These are phyloP conservation scores for Dicycla oo DNA, from an alignment of 2,888 invertebrate species.

Conservation along the genomic window DNA sequence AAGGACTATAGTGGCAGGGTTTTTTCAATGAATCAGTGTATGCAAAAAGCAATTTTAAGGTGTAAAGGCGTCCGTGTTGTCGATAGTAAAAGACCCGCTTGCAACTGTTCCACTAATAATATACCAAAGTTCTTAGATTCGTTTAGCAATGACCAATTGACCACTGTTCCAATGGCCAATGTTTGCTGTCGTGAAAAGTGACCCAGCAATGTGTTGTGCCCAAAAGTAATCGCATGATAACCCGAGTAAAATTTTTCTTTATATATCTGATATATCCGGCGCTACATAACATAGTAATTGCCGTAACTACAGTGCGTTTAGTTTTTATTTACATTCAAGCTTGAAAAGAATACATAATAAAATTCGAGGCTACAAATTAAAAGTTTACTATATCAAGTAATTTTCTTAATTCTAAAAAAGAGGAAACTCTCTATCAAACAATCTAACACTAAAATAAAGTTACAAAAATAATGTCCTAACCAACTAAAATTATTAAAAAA, in stretches of 20 bases:
- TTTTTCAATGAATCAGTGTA: too few relatives aligned
- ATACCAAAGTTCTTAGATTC: background rate
- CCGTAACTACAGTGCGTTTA: background rate
- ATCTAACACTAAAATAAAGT: too few relatives aligned
- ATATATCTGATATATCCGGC: slow-evolving; percentile 41
- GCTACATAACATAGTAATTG: background rate
- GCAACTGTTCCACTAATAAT: background rate
- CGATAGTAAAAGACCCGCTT: too few relatives aligned
- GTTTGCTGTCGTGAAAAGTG: background rate
- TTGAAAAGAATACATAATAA: slow-evolving; percentile 5
- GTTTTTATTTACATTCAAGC: background rate
- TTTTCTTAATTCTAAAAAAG: too few relatives aligned
- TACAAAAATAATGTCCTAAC: too few relatives aligned
- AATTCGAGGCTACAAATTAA: slow-evolving; percentile 1
- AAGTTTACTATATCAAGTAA: too few relatives aligned
- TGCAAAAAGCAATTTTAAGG: too few relatives aligned
- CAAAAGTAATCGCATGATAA: slow-evolving; percentile 18
- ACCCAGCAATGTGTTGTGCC: background rate
- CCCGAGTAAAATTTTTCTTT: slow-evolving; percentile 26
- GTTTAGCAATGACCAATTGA: background rate
- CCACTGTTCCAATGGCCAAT: too few relatives aligned
- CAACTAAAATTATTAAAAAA: too few relatives aligned
- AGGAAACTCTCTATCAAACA: too few relatives aligned
- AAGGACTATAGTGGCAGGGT: too few relatives aligned
- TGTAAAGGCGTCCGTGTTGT: too few relatives aligned